Base-by-base conservation (phyloP, 2,797 vertebrate species). In the Alosa sapidissima region DNA sequence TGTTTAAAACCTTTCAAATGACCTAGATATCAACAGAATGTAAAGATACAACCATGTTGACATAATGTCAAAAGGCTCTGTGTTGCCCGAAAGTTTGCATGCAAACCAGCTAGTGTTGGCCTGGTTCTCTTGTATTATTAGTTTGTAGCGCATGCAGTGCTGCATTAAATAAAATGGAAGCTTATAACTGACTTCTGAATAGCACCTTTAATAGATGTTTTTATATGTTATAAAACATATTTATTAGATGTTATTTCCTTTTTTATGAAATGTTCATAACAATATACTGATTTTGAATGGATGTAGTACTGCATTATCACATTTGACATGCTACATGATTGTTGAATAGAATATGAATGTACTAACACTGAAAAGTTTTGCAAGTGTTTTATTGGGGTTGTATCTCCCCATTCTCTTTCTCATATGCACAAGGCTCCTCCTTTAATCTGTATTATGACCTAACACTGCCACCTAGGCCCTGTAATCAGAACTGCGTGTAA, bases 401-500 rank as follows among this genome's bases (percentile, higher is more conserved):
- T 65, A 24, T 65, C 24, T 65, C 60, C 60, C 60, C n/a, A 11
- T 65, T 62, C 58, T 75, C 28, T 41, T 16, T 45, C 68, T 75
- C 11, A 5, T 1, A 75, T 14, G 14, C 28, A 28, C 28, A 72
- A 36, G 68, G 19, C 8, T n/a, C 41, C 36, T 8, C 41, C 36
- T 47, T 19, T 78, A 3, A 1, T 7, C 16, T 10, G 5, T 78
- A 78, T 47, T 2, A 51, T 83, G 36, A 55, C 83, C 48, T 45
- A 81, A 85, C 83, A 83, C 55, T 88, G 83, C 84, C 85, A 83
- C 60, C 87, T 86, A 83, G 83, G 9, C 62, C 14, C 16, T 78
- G 19, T 58, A 6, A 48, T 5, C 45, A 68, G 16, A 11, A 52
- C 19, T 51, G 24, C 49, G 78, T 33, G 54, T 49, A 19, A 16